A percentile compares a stretch with the other conserved stretches of the same genome.
Evolutionary conservation across 2,113 vertebrate species (phyloP).

Genomic region (Spermophilus dauricus): DNA sequence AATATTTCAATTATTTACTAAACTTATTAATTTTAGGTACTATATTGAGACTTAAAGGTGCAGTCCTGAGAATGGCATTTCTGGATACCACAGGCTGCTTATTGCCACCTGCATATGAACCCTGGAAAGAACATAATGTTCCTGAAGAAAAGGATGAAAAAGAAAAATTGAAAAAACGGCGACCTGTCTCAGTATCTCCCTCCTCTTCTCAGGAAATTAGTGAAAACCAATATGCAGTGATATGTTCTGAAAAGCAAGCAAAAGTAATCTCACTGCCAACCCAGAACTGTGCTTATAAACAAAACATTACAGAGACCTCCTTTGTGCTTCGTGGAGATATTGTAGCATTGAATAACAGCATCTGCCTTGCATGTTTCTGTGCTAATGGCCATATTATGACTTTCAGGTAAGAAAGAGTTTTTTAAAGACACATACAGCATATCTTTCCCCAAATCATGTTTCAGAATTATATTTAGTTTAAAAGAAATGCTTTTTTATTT

Average conservation of each 20-base stretch:
- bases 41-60: constrained; percentile 96
- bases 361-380: constrained; percentile 98
- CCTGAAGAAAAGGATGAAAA: constrained; percentile 96
- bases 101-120: constrained; percentile 92
- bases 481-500: not conserved
- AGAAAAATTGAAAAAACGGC: constrained; percentile 94
- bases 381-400: constrained; percentile 99
- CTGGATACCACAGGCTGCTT: constrained; percentile 94
- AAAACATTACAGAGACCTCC: constrained; percentile 98
- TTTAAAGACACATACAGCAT: not conserved
- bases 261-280: constrained; percentile 97
- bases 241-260: constrained; percentile 99
- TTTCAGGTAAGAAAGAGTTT: constrained; percentile 93
- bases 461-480: not conserved
- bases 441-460: not conserved
- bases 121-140: constrained; percentile 95
- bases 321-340: constrained; percentile 97
- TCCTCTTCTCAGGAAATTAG: constrained; percentile 97
- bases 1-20: constrained; percentile 60
- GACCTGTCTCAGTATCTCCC: constrained; percentile 97
- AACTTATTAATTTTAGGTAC: constrained; percentile 91
- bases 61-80: constrained; percentile 95
- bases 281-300: constrained; percentile 97
- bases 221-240: constrained; percentile 97
- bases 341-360: constrained; percentile 94